Conservation (phyloP, 2,888 invertebrate genomes). For the Dusona sp. region DNA sequence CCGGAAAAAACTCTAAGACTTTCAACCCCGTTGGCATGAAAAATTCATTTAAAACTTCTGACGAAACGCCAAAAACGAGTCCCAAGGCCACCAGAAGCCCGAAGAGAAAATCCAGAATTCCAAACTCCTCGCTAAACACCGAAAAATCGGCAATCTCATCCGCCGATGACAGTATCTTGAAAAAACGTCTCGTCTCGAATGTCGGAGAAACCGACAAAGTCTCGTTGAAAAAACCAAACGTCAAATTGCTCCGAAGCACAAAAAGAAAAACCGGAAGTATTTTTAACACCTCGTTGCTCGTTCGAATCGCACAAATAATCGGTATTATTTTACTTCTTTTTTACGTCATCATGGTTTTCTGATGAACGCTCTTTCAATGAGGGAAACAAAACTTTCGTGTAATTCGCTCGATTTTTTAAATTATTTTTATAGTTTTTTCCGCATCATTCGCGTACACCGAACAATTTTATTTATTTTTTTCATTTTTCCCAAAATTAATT, state of each 20-base stretch:
- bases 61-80: not conserved
- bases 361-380: not conserved
- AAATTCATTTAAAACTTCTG: not conserved
- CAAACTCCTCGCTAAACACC: not conserved
- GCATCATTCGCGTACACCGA: not conserved
- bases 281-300: slow-evolving; percentile 18
- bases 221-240: slow-evolving; percentile 59
- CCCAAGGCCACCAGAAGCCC: not conserved
- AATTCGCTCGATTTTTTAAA: not conserved
- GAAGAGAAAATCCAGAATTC: not conserved
- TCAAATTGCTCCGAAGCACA: slow-evolving; percentile 34
- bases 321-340: slow-evolving; percentile 49
- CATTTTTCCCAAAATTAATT: too few species aligned
- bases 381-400: not conserved
- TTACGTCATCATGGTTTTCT: slow-evolving; percentile 32
- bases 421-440: not conserved
- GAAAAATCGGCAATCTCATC: not conserved
- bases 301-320: slow-evolving; percentile 55
- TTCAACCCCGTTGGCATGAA: not conserved
- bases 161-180: not conserved
- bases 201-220: not conserved
- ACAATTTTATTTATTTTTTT: too few species aligned
- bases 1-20: not conserved
- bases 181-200: slow-evolving; percentile 21
- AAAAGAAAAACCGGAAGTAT: slow-evolving; percentile 53